Base-by-base conservation (phyloP, 2,888 invertebrate genomes). In the Ennomos erosarius region DNA sequence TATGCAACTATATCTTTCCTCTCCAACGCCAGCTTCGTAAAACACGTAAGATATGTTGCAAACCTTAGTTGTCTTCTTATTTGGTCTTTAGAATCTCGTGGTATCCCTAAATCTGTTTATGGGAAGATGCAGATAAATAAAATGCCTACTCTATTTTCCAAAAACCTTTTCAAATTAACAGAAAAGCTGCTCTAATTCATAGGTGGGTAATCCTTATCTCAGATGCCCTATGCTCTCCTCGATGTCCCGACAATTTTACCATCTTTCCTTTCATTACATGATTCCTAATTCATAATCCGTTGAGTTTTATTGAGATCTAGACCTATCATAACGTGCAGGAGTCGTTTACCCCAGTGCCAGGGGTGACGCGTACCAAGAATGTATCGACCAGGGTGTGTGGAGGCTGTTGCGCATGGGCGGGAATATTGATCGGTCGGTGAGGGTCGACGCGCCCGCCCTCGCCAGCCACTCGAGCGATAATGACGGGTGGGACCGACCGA, bases 251-350 rank as follows among this genome's bases (percentile, higher is more conserved):
- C 11, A 11, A 6, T 11, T 2, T 26, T 10, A 12, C 33, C 46
- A 12, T 40, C 40, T 26, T 45, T 38, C n/a, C 9, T 33, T 52
- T 16, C n/a, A 46, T 42, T 13, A 43, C 44, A 43, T 38, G 47
- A 10, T 54, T 50, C 26, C 38, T 37, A 40, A 59, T 61, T 63
- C 60, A 58, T 58, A 56, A 55, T 57, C 43, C 40, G 59, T 48
- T 46, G 53, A n/a, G 50, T 56, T 60, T 60, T 63, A 64, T 60
- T 65, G 58, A 55, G 60, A 65, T 64, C 67, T 76, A 88, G 88
- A 90, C 90, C 90, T 90, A 90, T 88, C 82, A 78, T 90, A 90
- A 90, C 85, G 84, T 86, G 62, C 71, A 73, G 76, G 64, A 85
- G 86, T 87, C 87, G 81, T 88, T 88, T 88, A 86, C 88, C 87